Evolutionary conservation across 2,797 vertebrate genomes (phyloP).

Genomic region (Amblyopsis hoosieri): DNA sequence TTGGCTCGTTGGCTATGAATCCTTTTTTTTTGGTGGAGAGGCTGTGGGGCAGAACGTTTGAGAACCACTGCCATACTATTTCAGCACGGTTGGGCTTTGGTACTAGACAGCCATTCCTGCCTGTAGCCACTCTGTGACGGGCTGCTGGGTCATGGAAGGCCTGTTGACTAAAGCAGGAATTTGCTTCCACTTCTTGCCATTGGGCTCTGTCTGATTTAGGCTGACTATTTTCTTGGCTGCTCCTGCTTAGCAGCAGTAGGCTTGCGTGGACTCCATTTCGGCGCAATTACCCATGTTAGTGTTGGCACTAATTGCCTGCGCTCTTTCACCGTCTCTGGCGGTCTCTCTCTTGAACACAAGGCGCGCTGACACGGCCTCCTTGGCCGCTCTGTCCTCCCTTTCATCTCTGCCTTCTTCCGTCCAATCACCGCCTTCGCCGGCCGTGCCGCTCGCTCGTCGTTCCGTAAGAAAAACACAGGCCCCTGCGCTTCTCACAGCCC

Average conservation of each 20-base stretch:
- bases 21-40: too few species aligned
- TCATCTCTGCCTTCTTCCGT: slow-evolving; percentile 54
- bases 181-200: slow-evolving; percentile 67
- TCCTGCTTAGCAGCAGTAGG: slow-evolving; percentile 46
- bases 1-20: too few species aligned
- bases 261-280: slow-evolving; percentile 74
- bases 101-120: slow-evolving; percentile 51
- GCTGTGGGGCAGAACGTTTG: too few species aligned
- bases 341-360: slow-evolving; percentile 56
- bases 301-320: slow-evolving; percentile 76
- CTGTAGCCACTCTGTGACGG: slow-evolving; percentile 48
- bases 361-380: slow-evolving; percentile 51
- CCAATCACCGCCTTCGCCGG: slow-evolving; percentile 19
- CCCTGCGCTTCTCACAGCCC: slow-evolving; percentile 51
- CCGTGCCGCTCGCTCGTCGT: slow-evolving; percentile 48
- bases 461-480: slow-evolving; percentile 57
- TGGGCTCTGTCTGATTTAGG: slow-evolving; percentile 69
- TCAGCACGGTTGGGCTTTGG: slow-evolving; percentile 38
- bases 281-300: slow-evolving; percentile 77
- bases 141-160: slow-evolving; percentile 43
- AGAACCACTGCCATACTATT: slow-evolving; percentile 21
- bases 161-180: slow-evolving; percentile 65
- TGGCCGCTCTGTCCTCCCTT: slow-evolving; percentile 42
- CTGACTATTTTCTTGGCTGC: slow-evolving; percentile 68
- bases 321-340: slow-evolving; percentile 62